Evolutionary conservation across 2,113 vertebrate genomes (phyloP), one percentile per base, ranked within the genome.

Genomic region (Pardalotus punctatus): DNA sequence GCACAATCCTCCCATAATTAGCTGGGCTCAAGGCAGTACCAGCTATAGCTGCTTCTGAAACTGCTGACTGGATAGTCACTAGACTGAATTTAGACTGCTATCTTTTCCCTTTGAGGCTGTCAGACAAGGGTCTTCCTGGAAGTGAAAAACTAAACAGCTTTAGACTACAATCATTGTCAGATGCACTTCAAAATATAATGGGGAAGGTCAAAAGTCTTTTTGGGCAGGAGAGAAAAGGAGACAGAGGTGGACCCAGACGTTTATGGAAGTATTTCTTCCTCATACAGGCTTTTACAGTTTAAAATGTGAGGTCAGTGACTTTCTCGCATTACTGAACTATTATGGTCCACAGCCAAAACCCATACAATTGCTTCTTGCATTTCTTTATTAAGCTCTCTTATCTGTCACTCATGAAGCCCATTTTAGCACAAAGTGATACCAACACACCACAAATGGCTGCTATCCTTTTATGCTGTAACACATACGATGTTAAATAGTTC

Each of bases 221-320:
- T 1, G 2, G 8, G 14, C 31, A 54, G 22, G 3, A 38, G 2
- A n/a, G 3, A 43, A 18, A n/a, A 77, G 6, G 2, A 64, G 3
- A 16, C 5, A 66, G 5, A 74, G 27, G 20, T 14, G 6, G 25
- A 66, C 27, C 9, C 35, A 81, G 47, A 57, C 43, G 38, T 17
- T 81, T 71, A 66, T 0, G 0, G 17, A 84, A 64, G 6, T 35
- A 45, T 24, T 85, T 70, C 28, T 74, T 79, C 57, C 29, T 80
- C 40, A 43, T 31, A 64, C 3, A 72, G 36, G 11, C 14, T 79
- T 93, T 22, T 16, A 1, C 1, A 35, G 14, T 14, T 61, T 60
- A 35, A 79, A 95, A 51, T 8, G 9, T 11, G 12, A 79, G 18
- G 11, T 79, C 47, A 88, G 35, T 9, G 18, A 60, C 29, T 71